phyloP scores from a whole-genome alignment of 2,888 invertebrate genomes.

The Aradus depressus region DNA sequence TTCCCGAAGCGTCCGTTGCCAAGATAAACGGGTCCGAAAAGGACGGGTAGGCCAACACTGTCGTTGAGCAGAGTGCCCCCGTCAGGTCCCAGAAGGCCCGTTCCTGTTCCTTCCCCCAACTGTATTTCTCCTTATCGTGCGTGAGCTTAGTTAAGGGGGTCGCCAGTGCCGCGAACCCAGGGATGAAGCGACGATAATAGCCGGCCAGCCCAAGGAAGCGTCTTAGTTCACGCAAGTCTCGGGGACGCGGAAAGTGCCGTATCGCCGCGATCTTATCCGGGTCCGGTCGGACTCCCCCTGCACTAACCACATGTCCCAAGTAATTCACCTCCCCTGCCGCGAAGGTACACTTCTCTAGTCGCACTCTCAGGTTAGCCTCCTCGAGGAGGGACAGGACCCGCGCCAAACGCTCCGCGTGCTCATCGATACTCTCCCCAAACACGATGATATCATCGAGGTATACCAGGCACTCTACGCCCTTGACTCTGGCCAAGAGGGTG shows the following conservation, averaged over 20 bases:
- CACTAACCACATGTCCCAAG: slow-evolving; percentile 1
- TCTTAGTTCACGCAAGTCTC: slow-evolving; percentile 18
- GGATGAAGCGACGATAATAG: slow-evolving; percentile 36
- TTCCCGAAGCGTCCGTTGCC: slow-evolving; percentile 24
- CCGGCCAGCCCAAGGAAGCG: slow-evolving; percentile 35
- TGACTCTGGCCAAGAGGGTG: too few relatives aligned
- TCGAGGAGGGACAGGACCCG: neutral
- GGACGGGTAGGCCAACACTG: slow-evolving; percentile 32
- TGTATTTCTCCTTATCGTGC: slow-evolving; percentile 26
- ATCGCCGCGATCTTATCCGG: slow-evolving; percentile 10
- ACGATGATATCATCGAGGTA: slow-evolving; percentile 5
- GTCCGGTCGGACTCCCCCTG: slow-evolving; percentile 10
- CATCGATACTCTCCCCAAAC: neutral
- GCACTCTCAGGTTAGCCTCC: neutral
- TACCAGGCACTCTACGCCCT: neutral
- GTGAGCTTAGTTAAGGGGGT: slow-evolving; percentile 30
- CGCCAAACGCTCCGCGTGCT: neutral
- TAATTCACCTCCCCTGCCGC: neutral
- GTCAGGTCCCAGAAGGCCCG: slow-evolving; percentile 25
- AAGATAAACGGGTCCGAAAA: slow-evolving; percentile 23
- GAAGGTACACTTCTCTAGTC: slow-evolving; percentile 8
- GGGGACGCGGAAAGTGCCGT: neutral
- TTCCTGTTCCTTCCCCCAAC: slow-evolving; percentile 23
- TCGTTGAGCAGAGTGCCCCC: slow-evolving; percentile 23
- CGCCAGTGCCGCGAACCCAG: slow-evolving; percentile 32